Conservation (phyloP, 1,140 invertebrate genomes). For the Drosophila funebris region DNA sequence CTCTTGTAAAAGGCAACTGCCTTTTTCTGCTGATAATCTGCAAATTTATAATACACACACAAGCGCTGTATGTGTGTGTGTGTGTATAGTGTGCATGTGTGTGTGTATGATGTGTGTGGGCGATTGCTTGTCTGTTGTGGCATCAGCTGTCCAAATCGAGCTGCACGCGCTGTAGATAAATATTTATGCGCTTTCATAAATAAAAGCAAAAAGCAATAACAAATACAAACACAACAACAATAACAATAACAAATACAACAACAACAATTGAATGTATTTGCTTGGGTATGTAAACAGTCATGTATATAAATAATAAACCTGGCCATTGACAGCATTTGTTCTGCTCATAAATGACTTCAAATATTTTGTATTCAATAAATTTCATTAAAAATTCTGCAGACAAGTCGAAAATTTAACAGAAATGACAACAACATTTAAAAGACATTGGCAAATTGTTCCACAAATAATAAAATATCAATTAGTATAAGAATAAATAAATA, state of each 20-base stretch:
- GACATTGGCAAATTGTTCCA: background rate
- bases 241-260: background rate
- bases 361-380: constrained; percentile 21
- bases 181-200: constrained; percentile 75
- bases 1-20: constrained; percentile 68
- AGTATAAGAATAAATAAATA: no score
- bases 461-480: no score
- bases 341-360: constrained; percentile 23
- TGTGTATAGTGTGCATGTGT: constrained; percentile 4
- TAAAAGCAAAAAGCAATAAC: constrained; percentile 58
- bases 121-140: constrained; percentile 16
- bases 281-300: background rate
- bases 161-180: constrained; percentile 60
- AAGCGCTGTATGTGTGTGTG: background rate
- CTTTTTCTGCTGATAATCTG: constrained; percentile 60
- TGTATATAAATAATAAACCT: constrained; percentile 41
- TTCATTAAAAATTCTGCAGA: constrained; percentile 25
- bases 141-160: constrained; percentile 29
- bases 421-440: constrained; percentile 16
- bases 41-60: constrained; percentile 56
- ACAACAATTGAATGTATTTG: constrained; percentile 1
- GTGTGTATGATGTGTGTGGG: constrained; percentile 14
- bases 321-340: constrained; percentile 48
- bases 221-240: constrained; percentile 15
- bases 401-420: constrained; percentile 11